A percentile compares a stretch with the other conserved stretches of the same genome.
Conservation (phyloP, 2,797 vertebrate genomes). For the Allobates femoralis region DNA sequence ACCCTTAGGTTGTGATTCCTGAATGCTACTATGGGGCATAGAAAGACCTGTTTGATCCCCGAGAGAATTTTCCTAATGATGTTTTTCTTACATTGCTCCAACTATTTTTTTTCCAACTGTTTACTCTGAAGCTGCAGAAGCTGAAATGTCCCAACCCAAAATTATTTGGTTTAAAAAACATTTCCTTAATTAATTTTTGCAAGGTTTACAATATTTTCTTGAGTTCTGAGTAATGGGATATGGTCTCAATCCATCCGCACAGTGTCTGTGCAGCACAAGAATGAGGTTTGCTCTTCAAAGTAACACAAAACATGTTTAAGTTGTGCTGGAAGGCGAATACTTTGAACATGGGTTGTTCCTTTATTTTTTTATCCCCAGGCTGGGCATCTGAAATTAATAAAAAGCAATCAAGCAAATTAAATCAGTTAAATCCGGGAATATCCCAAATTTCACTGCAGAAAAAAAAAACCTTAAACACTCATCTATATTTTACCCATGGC, state of each 20-base stretch:
- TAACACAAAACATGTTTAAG: slow-evolving; percentile 81
- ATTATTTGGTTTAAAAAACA: slow-evolving; percentile 76
- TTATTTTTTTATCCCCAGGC: slow-evolving; percentile 66
- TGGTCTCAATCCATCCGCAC: slow-evolving; percentile 76
- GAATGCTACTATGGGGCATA: slow-evolving; percentile 27
- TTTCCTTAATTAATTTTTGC: slow-evolving; percentile 81
- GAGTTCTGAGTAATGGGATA: slow-evolving; percentile 82
- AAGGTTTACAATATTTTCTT: slow-evolving; percentile 79
- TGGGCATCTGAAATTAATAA: slow-evolving; percentile 81
- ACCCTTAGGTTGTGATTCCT: slow-evolving; percentile 41
- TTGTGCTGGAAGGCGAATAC: slow-evolving; percentile 79
- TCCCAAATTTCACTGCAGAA: slow-evolving; percentile 73
- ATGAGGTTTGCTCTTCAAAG: slow-evolving; percentile 72
- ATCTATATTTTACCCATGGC: slow-evolving; percentile 72
- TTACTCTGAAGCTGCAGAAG: slow-evolving; percentile 74
- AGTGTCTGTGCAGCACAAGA: slow-evolving; percentile 79
- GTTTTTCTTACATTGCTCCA: slow-evolving; percentile 54
- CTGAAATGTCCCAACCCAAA: slow-evolving; percentile 70
- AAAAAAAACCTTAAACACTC: slow-evolving; percentile 76
- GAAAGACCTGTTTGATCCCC: slow-evolving; percentile 43
- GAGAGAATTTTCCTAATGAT: slow-evolving; percentile 50
- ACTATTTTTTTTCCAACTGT: slow-evolving; percentile 71
- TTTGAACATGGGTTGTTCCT: slow-evolving; percentile 81
- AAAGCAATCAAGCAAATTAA: slow-evolving; percentile 83
- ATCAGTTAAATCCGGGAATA: slow-evolving; percentile 81